Base-by-base conservation (phyloP, 2,888 invertebrate genomes). In the Drosophila recens region DNA sequence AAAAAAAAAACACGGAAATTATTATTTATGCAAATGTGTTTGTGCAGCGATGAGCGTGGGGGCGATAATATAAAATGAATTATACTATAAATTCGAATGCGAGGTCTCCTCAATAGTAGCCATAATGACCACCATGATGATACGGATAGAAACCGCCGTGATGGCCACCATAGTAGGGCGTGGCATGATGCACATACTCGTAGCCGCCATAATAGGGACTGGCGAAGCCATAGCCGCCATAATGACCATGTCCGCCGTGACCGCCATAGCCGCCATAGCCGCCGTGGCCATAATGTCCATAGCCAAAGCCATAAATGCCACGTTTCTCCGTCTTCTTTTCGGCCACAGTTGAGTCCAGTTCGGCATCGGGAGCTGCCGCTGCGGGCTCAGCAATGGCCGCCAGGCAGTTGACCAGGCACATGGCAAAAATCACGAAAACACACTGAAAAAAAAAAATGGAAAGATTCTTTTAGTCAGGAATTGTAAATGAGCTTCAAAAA, bases 251-350 rank as follows among this genome's bases (percentile, higher is more conserved):
- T 10, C 71, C 17, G 17, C 17, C 75, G 6, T 65, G 58, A 11
- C 79, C 27, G 5, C 5, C 82, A 68, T 80, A 87, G 63, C 79
- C 80, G 4, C 87, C 87, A 59, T 84, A 80, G 2, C 87, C 84
- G 2, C 87, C 84, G 38, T 76, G 72, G 3, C 74, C 78, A 27
- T 79, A 79, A 45, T 81, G 76, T 0, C 84, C 87, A 63, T 86
- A 87, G 6, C 89, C 87, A n/a, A 87, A 72, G 2, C 90, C 88
- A 30, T 86, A 87, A 34, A 87, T 88, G 36, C 87, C 87, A 5
- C 87, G 86, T 33, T 87, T 87, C 67, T 88, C 90, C 6, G 88
- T 90, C 74, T 90, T 87, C 68, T 90, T 87, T 17, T 82, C 86
- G 33, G 51, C 81, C 5, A 79, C 45, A 17, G 64, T 62, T 9